Evolutionary conservation across 2,113 vertebrate genomes (phyloP), one percentile per base, ranked within the genome.

Genomic region (Podarcis muralis): DNA sequence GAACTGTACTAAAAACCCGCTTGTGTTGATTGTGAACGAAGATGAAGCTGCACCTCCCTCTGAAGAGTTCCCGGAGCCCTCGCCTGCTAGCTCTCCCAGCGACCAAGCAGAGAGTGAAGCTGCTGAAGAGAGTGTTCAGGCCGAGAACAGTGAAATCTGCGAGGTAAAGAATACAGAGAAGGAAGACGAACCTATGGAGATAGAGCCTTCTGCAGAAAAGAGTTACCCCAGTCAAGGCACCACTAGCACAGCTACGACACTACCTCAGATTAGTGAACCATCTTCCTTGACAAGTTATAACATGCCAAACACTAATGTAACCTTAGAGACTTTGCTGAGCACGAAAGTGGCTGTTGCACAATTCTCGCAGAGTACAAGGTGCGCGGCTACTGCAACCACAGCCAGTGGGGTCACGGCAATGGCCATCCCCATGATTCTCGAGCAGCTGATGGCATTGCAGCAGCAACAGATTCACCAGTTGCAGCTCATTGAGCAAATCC

Each of bases 281-380:
- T 93, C 97, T 76, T 95, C 98, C 90, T 93, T 95, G 91, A 95
- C 97, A 27, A 96, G 94, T 93, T 99, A 99, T 90, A 92, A 94
- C 94, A 98, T 99, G 98, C 99, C 99, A 93, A 99, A 97, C 98
- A 99, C 99, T 95, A 99, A 99, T 16, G 99, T 99, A 92, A 99
- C 99, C 0, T 95, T 99, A 94, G 99, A 99, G 97, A 98, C 99
- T 20, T 97, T 99, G 93, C 98, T 99, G 89, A 98, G 99, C 95
- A 99, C 99, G 11, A 98, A 98, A 90, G 99, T 99, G 94, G 99
- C 99, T 0, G 99, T 99, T 0, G 99, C 99, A 0, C 99, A 99
- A 95, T 99, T 99, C 96, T 99, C 99, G 0, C 99, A 99, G 96
- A 97, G 95, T 0, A 87, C 98, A 0, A 96, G 98, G 57, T 96